These are phyloP conservation scores for Anas acuta DNA, from an alignment of 2,797 vertebrate genomes.

Conservation along the genomic window DNA sequence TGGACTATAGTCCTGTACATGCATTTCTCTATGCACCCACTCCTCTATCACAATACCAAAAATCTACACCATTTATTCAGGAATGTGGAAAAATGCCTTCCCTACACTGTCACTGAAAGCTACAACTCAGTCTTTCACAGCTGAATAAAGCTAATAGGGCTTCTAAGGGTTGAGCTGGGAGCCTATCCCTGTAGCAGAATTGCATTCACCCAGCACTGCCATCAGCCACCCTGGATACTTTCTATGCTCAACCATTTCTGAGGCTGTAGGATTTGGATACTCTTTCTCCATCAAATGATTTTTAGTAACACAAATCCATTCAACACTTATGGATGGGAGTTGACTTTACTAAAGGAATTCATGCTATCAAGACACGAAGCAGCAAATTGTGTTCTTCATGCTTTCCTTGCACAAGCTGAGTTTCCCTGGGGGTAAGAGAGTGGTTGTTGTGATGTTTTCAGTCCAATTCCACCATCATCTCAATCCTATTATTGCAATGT, in stretches of 20 bases:
- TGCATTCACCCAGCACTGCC: background rate
- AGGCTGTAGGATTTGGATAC: background rate
- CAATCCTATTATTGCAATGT: background rate
- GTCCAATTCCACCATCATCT: background rate
- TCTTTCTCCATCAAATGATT: background rate
- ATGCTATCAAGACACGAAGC: accelerated
- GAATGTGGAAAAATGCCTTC: background rate
- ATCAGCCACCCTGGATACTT: accelerated
- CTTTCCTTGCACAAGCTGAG: background rate
- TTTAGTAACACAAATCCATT: background rate
- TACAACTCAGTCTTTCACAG: background rate
- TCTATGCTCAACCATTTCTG: background rate
- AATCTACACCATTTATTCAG: background rate
- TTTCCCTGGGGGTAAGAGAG: background rate
- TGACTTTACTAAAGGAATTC: background rate
- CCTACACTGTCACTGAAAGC: background rate
- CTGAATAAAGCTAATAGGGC: background rate
- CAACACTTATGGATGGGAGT: no score
- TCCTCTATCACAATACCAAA: background rate
- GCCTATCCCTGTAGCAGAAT: background rate
- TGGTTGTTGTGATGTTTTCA: background rate
- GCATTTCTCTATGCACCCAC: background rate
- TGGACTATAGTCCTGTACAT: background rate
- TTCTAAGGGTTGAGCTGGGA: background rate
- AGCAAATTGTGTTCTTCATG: background rate